phyloP scores from a whole-genome alignment of 2,113 vertebrate species.

The Oncorhynchus keta region DNA sequence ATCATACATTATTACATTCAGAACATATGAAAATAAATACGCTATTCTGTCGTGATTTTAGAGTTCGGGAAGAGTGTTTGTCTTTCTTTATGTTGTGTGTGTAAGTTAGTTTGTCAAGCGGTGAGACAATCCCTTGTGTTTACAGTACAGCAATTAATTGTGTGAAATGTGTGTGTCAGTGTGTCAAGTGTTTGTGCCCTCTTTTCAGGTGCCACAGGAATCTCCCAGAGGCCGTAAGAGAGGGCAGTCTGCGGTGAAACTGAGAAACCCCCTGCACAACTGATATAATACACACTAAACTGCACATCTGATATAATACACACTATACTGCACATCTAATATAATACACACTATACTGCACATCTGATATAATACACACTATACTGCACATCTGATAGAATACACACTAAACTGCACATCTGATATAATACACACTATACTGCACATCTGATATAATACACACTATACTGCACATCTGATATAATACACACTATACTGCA shows the following conservation, averaged over 20 bases:
- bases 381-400: background rate
- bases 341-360: too few relatives aligned
- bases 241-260: background rate
- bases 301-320: too few relatives aligned
- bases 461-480: too few relatives aligned
- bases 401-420: background rate
- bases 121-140: too few relatives aligned
- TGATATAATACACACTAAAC: too few relatives aligned
- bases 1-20: too few relatives aligned
- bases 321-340: background rate
- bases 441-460: too few relatives aligned
- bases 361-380: background rate
- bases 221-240: conserved; percentile 20
- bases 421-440: too few relatives aligned
- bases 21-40: background rate
- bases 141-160: background rate
- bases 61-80: background rate
- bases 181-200: conserved; percentile 68
- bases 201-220: conserved; percentile 62
- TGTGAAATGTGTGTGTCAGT: conserved; percentile 56
- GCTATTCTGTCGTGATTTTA: background rate
- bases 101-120: conserved; percentile 13
- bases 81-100: conserved; percentile 61
- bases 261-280: too few relatives aligned
- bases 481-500: too few relatives aligned